Percentiles rank a stretch among this genome's conserved stretches.
Conservation (phyloP, 2,113 vertebrate species). For the Sturnira hondurensis region DNA sequence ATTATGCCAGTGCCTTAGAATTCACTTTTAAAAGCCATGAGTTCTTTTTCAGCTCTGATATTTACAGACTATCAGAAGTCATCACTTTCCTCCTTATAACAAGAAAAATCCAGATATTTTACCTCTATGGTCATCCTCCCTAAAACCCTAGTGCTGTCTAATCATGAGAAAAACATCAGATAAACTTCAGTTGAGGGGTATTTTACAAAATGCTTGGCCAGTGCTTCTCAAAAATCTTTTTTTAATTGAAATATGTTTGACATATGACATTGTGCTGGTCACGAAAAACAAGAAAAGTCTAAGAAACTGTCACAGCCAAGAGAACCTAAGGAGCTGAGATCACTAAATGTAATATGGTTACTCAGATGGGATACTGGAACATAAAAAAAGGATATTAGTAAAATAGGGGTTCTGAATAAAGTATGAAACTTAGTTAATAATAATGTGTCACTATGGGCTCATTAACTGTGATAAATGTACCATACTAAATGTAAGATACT, state of each 20-base stretch:
- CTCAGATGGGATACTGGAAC: not conserved
- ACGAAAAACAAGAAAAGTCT: not conserved
- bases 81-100: not conserved
- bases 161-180: not conserved
- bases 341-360: not conserved
- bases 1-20: not conserved
- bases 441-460: not conserved
- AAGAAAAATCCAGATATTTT: not conserved
- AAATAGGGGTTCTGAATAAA: not conserved
- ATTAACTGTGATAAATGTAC: not conserved
- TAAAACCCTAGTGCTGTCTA: not conserved
- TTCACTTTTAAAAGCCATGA: constrained; percentile 4
- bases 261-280: not conserved
- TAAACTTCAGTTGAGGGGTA: not conserved
- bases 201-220: not conserved
- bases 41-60: not conserved
- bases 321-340: not conserved
- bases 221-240: not conserved
- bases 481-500: not conserved
- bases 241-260: not conserved
- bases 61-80: not conserved
- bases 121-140: not conserved
- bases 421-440: not conserved
- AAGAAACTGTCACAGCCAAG: not conserved
- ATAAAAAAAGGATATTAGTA: not conserved